These are phyloP conservation scores for Acanthurus tractus DNA, from an alignment of 2,797 vertebrate species.

Conservation along the genomic window DNA sequence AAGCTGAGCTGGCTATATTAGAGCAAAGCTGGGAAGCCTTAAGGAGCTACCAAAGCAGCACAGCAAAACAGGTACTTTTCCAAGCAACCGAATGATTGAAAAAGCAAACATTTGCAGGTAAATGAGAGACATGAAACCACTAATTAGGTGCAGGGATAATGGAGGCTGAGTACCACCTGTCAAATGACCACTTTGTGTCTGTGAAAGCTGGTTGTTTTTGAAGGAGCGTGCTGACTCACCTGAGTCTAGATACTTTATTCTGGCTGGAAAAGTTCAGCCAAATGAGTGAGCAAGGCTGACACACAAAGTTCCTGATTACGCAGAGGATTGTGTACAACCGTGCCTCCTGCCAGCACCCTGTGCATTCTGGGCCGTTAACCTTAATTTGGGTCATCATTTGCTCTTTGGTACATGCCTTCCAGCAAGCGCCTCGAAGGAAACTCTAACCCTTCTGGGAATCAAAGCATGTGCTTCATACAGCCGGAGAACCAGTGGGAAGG, in stretches of 20 bases:
- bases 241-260: conserved; percentile 46
- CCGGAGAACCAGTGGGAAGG: conserved; percentile 45
- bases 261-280: conserved; percentile 62
- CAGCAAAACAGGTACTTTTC: conserved; percentile 75
- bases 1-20: conserved; percentile 72
- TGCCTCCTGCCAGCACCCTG: conserved; percentile 31
- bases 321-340: conserved; percentile 44
- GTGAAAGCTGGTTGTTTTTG: conserved; percentile 74
- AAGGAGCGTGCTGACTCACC: conserved; percentile 75
- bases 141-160: conserved; percentile 75
- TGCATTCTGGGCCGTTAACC: conserved; percentile 45
- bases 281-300: conserved; percentile 64
- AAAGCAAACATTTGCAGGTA: conserved; percentile 77
- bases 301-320: conserved; percentile 64
- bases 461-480: conserved; percentile 40
- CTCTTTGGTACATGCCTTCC: conserved; percentile 13
- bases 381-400: conserved; percentile 58
- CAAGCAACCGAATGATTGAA: conserved; percentile 63
- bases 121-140: conserved; percentile 73
- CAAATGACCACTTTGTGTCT: conserved; percentile 75
- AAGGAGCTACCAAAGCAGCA: conserved; percentile 45
- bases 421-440: conserved; percentile 30
- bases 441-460: conserved; percentile 38
- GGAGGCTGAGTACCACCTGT: conserved; percentile 75
- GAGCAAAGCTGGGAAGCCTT: conserved; percentile 54